Conservation (phyloP, 2,888 invertebrate species). For the Melanchra persicariae region DNA sequence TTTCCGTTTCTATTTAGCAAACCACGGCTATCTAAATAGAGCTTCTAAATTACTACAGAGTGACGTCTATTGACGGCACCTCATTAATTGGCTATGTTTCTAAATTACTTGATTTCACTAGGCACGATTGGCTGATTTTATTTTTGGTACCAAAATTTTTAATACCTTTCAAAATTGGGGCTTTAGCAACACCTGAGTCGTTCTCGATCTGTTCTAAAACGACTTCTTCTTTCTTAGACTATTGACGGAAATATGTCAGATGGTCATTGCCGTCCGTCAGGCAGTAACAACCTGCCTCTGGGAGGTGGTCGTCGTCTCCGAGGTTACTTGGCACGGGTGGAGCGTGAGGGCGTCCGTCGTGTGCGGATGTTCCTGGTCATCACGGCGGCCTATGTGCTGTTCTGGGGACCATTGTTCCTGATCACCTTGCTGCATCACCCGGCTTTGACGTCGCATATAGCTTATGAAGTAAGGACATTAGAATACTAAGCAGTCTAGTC, state of each 20-base stretch:
- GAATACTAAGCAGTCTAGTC: not conserved
- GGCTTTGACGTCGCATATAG: conserved; percentile 93
- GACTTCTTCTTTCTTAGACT: conserved; percentile 74
- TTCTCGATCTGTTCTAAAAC: not conserved
- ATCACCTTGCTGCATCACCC: conserved; percentile 95
- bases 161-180: conserved; percentile 1
- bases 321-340: conserved; percentile 94
- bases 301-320: conserved; percentile 94
- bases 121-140: conserved; percentile 36
- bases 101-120: conserved; percentile 39
- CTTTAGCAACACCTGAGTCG: conserved; percentile 2
- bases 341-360: conserved; percentile 94
- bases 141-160: conserved; percentile 33
- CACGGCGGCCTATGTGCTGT: conserved; percentile 95
- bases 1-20: conserved; percentile 15
- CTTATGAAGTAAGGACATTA: conserved; percentile 92
- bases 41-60: conserved; percentile 33
- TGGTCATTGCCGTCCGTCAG: conserved; percentile 78
- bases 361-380: conserved; percentile 97
- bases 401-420: conserved; percentile 97
- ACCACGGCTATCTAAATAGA: conserved; percentile 26
- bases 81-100: conserved; percentile 40
- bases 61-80: conserved; percentile 4
- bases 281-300: conserved; percentile 84
- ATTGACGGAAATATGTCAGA: conserved; percentile 85